Percentiles rank a stretch among this genome's conserved stretches.
phyloP scores from a whole-genome alignment of 2,797 vertebrate species.

The Remorina albescens region DNA sequence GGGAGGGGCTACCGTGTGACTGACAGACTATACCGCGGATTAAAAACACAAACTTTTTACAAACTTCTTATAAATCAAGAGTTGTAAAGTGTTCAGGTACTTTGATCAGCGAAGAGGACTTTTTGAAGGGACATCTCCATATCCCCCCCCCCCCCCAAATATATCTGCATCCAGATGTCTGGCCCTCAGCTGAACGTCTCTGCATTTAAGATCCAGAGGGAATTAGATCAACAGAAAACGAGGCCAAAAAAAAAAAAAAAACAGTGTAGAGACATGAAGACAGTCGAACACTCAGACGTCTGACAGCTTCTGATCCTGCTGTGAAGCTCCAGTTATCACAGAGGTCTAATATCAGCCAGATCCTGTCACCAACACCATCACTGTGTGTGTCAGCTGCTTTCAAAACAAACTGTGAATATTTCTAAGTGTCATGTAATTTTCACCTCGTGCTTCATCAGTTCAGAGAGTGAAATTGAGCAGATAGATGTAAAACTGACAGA shows the following conservation, averaged over 20 bases:
- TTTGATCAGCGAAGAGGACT: conserved; percentile 31
- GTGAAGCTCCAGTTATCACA: conserved; percentile 57
- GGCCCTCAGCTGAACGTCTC: conserved; percentile 34
- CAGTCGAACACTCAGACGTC: conserved; percentile 15
- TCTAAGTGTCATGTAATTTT: conserved; percentile 47
- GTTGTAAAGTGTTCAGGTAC: background rate
- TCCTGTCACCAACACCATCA: conserved; percentile 29
- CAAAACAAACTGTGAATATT: conserved; percentile 57
- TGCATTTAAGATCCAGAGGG: conserved; percentile 46
- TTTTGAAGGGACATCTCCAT: conserved; percentile 30
- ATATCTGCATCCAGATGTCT: conserved; percentile 68
- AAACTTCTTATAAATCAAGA: too few species aligned
- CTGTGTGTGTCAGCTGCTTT: conserved; percentile 25
- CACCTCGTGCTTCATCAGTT: conserved; percentile 34
- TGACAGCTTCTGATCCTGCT: conserved; percentile 70
- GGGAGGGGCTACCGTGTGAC: too few species aligned
- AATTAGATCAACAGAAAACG: conserved; percentile 55
- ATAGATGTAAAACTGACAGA: conserved; percentile 37
- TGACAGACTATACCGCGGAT: too few species aligned
- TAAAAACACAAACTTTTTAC: too few species aligned
- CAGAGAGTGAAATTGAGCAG: conserved; percentile 24
- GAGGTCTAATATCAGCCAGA: conserved; percentile 54
- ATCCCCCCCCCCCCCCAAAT: conserved; percentile 47
- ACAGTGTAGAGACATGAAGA: conserved; percentile 50
- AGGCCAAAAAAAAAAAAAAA: conserved; percentile 19